Evolutionary conservation across 2,888 invertebrate species (phyloP).

Genomic region (Villa cingulata): DNA sequence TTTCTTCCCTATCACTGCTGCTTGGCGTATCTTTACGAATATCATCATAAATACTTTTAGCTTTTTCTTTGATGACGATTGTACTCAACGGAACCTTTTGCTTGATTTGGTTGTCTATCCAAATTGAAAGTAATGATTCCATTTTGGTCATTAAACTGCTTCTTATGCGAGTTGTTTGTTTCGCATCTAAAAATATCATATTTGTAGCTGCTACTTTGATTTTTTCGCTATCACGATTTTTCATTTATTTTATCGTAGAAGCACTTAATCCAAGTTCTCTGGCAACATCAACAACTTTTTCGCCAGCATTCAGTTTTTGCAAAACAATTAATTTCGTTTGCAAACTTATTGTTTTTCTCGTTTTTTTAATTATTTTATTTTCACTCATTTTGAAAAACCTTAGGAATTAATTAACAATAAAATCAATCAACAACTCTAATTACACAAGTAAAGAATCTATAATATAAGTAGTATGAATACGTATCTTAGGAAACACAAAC

Average conservation of each 20-base stretch:
- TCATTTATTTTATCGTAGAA: conserved; percentile 15
- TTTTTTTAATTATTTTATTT: neutral
- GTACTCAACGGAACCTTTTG: conserved; percentile 16
- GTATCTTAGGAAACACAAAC: too few species aligned
- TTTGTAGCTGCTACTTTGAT: conserved; percentile 16
- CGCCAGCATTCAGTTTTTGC: neutral
- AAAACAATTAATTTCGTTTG: neutral
- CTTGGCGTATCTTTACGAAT: conserved; percentile 8
- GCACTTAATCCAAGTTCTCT: neutral
- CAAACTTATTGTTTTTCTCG: neutral
- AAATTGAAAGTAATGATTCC: conserved; percentile 14
- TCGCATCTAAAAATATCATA: conserved; percentile 14
- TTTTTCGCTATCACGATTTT: conserved; percentile 16
- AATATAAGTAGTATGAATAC: too few species aligned
- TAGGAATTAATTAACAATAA: neutral
- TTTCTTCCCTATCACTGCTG: conserved; percentile 11
- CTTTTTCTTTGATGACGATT: conserved; percentile 17
- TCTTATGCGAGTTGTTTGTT: conserved; percentile 14
- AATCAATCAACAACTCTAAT: too few species aligned
- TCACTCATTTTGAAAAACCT: neutral
- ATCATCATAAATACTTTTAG: conserved; percentile 16
- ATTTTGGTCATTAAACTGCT: conserved; percentile 15
- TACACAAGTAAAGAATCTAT: too few species aligned
- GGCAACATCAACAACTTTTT: neutral
- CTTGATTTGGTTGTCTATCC: conserved; percentile 16